These are phyloP conservation scores for Tetrao urogallus DNA, from an alignment of 2,113 vertebrate species.

Conservation along the genomic window DNA sequence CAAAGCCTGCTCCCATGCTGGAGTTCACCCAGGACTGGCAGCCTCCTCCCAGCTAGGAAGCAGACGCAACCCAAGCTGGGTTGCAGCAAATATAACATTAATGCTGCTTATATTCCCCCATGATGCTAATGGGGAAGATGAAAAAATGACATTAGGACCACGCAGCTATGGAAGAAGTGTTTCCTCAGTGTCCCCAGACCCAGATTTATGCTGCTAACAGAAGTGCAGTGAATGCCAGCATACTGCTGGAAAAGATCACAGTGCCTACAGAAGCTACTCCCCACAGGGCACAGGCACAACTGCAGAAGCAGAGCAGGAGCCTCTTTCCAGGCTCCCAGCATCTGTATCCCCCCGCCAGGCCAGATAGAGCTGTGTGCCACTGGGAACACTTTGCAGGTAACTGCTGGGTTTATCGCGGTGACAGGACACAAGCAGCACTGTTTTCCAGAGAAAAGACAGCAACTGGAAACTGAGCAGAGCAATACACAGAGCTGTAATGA, in stretches of 20 bases:
- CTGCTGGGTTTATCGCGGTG: not conserved
- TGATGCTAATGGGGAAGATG: not conserved
- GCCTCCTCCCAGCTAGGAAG: not conserved
- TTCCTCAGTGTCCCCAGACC: not conserved
- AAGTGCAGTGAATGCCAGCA: conserved; percentile 11
- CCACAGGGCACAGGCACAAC: not conserved
- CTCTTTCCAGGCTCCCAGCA: not conserved
- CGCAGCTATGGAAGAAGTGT: not conserved
- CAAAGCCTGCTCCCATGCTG: not conserved
- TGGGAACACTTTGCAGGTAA: not conserved
- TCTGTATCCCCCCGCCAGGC: not conserved
- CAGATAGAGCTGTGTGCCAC: conserved; percentile 12
- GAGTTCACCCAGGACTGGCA: not conserved
- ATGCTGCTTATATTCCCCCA: not conserved
- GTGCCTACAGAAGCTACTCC: not conserved
- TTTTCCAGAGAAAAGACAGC: conserved; percentile 42
- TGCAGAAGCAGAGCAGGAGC: not conserved
- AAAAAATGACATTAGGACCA: not conserved
- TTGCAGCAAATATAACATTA: not conserved
- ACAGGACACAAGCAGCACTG: conserved; percentile 4
- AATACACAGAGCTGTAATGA: conserved; percentile 9
- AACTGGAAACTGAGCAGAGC: conserved; percentile 12
- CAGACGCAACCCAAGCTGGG: not conserved
- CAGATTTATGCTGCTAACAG: conserved; percentile 4
- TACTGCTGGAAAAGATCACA: not conserved